Percentiles rank a stretch among this genome's conserved stretches.
phyloP scores from a whole-genome alignment of 30 jellyfish, hydroid and myxozoan genomes.

The Euphysa ruthae region DNA sequence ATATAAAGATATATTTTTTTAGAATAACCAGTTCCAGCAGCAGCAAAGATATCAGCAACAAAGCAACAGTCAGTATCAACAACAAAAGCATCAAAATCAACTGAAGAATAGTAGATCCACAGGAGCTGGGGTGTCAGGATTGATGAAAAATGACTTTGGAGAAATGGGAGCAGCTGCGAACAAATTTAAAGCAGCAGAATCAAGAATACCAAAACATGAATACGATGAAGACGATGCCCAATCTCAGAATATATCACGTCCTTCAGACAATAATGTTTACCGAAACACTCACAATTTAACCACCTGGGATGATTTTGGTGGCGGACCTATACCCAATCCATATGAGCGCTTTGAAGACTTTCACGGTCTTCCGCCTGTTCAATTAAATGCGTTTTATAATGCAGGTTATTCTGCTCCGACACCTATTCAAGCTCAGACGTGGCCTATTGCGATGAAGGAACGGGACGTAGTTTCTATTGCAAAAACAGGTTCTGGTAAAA shows the following conservation, averaged over 20 bases:
- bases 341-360: conserved; percentile 22
- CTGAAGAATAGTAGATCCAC: no score
- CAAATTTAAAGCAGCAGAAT: conserved; percentile 11
- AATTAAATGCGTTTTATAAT: conserved; percentile 5
- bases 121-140: conserved; percentile 20
- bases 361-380: conserved; percentile 10
- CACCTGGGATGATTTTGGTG: conserved; percentile 12
- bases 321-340: conserved; percentile 12
- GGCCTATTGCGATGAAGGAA: conserved; percentile 27
- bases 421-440: conserved; percentile 36
- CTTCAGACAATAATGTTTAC: neutral
- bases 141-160: conserved; percentile 27
- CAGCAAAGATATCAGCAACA: no score
- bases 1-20: no score
- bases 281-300: neutral
- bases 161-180: conserved; percentile 33
- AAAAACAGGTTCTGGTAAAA: conserved; percentile 30
- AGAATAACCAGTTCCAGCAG: no score
- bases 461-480: conserved; percentile 34
- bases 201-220: neutral
- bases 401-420: conserved; percentile 22
- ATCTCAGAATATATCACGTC: neutral
- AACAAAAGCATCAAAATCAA: no score
- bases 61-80: no score
- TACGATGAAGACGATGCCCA: neutral